Conservation (phyloP, 2,888 invertebrate genomes). For the Rhaphigaster nebulosa region DNA sequence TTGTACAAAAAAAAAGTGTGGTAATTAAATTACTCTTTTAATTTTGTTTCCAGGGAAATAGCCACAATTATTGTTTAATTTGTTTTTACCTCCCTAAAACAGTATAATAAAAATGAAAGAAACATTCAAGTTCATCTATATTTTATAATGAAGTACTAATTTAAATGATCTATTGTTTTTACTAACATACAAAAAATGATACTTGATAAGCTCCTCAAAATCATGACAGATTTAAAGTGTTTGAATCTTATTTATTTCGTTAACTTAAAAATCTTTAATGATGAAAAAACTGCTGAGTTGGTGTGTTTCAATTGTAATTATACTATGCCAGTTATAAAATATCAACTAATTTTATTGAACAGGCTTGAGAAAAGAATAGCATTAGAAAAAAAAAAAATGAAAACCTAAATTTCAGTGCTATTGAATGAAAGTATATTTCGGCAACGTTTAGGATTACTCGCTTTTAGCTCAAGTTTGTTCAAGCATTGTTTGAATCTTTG, state of each 20-base stretch:
- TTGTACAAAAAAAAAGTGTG: too few species aligned
- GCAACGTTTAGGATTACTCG: not conserved
- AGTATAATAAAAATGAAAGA: too few species aligned
- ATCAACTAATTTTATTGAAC: slow-evolving; percentile 12
- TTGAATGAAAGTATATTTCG: not conserved
- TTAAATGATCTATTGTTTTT: too few species aligned
- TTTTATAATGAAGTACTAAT: too few species aligned
- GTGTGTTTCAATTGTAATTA: not conserved
- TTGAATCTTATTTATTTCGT: not conserved
- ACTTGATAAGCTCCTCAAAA: not conserved
- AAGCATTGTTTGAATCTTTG: slow-evolving; percentile 8
- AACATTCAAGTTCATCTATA: too few species aligned
- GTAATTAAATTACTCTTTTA: too few species aligned
- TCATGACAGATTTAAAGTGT: not conserved
- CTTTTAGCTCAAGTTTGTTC: slow-evolving; percentile 42
- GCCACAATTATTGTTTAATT: too few species aligned
- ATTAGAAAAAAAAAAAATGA: not conserved
- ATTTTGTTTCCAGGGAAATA: too few species aligned
- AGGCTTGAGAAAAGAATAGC: slow-evolving; percentile 25
- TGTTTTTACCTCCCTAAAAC: too few species aligned
- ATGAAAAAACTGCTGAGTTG: not conserved
- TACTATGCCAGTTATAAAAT: not conserved
- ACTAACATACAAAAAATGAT: too few species aligned
- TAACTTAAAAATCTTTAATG: not conserved
- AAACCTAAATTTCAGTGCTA: not conserved